Evolutionary conservation across 2,888 invertebrate species (phyloP), one percentile per base, ranked within the genome.

Genomic region (Chydorus sphaericus): DNA sequence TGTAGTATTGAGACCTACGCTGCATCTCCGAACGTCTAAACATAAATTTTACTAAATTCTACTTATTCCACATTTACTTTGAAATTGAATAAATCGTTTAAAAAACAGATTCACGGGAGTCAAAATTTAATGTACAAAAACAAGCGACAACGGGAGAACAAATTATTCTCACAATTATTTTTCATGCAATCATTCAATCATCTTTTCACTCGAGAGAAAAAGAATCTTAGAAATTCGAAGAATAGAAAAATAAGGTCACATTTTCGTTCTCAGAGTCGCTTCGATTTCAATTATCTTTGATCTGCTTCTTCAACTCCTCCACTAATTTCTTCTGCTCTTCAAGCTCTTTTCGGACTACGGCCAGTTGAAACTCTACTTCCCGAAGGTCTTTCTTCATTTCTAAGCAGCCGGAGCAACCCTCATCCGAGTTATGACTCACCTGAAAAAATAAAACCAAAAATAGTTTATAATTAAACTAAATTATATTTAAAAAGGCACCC

Each of bases 361-460:
- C 44, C 26, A 44, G 28, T 20, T 44, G 44, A 44, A 44, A 44
- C 4, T 44, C 44, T 26, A 44, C 44, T 20, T 44, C 44, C 7
- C 44, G 44, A 44, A 44, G 44, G 28, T 44, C 44, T 16, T 44
- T 44, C 10, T 44, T 44, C 44, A 44, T 44, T 16, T 44, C 44
- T 14, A 44, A 8, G 18, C 44, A 44, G 28, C 26, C n/a, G 1
- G 44, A 44, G n/a, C 44, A 44, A 44, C 44, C 28, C n/a, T 44
- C 44, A 23, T 26, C 44, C n/a, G n/a, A n/a, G 28, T 23, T 23
- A 44, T 28, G 23, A 44, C 44, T 11, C 26, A 28, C 44, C 28
- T 14, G n/a, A 44, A 44, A 44, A 1, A 4, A 26, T 8, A 23
- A 23, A 23, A 3, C 23, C 4, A 14, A 44, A 2, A 44, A 10